These are phyloP conservation scores for Ptychoptera albimana DNA, from an alignment of 2,888 invertebrate species.

Conservation along the genomic window DNA sequence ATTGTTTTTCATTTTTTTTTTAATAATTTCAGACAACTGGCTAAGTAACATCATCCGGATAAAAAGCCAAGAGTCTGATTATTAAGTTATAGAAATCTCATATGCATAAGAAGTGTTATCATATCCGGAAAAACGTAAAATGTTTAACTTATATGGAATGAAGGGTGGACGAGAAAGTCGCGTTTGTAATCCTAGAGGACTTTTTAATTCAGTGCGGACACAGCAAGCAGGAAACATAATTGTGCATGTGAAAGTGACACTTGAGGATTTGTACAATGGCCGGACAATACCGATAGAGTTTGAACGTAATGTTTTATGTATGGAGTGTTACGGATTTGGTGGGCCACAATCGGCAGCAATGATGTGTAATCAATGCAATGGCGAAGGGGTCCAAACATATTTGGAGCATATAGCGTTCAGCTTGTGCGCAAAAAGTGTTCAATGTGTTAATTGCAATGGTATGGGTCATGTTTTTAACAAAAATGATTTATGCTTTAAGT, in stretches of 20 bases:
- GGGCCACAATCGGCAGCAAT: constrained; percentile 51
- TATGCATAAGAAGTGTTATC: constrained; percentile 89
- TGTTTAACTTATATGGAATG: constrained; percentile 75
- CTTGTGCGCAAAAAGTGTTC: constrained; percentile 14
- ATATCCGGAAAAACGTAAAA: constrained; percentile 68
- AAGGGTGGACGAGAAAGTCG: constrained; percentile 76
- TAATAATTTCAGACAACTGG: constrained; percentile 79
- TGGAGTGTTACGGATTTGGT: constrained; percentile 33
- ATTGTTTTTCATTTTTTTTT: constrained; percentile 19
- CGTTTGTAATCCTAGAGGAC: constrained; percentile 36
- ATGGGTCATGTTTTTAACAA: constrained; percentile 62
- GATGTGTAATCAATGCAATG: constrained; percentile 58
- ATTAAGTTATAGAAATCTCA: constrained; percentile 90
- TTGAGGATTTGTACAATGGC: constrained; percentile 86
- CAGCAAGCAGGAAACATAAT: constrained; percentile 38
- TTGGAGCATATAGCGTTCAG: constrained; percentile 37
- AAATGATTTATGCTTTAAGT: constrained; percentile 65
- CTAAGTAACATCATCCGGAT: constrained; percentile 88
- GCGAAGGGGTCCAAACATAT: constrained; percentile 58
- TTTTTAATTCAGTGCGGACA: constrained; percentile 29
- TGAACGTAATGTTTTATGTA: constrained; percentile 20
- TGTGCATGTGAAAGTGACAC: constrained; percentile 65
- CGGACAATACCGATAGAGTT: constrained; percentile 35
- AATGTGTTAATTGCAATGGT: constrained; percentile 46
- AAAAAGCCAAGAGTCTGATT: constrained; percentile 77